These are phyloP conservation scores for Drosophila kambysellisi DNA, from an alignment of 2,888 invertebrate species.

Conservation along the genomic window DNA sequence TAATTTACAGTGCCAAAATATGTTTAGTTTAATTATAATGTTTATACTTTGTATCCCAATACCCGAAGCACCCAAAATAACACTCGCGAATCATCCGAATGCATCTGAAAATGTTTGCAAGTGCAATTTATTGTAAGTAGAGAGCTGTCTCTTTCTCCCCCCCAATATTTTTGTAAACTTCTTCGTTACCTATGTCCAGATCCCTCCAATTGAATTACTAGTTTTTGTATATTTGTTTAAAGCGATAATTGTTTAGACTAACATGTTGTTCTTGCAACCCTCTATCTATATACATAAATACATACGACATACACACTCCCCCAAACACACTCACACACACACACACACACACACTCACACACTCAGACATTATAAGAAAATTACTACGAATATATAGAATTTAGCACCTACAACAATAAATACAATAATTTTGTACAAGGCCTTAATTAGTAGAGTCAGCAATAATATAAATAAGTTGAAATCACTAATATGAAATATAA, in stretches of 20 bases:
- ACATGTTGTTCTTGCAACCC: conserved; percentile 44
- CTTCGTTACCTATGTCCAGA: conserved; percentile 37
- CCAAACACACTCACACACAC: conserved; percentile 2
- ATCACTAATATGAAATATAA: conserved; percentile 71
- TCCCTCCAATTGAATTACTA: conserved; percentile 28
- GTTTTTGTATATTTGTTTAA: conserved; percentile 62
- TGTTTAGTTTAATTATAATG: conserved; percentile 78
- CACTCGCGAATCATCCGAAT: conserved; percentile 56
- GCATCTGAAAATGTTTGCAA: conserved; percentile 59
- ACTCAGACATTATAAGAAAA: conserved; percentile 28
- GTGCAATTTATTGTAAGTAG: conserved; percentile 63
- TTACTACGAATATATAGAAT: conserved; percentile 69
- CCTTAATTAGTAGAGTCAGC: conserved; percentile 80
- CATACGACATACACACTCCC: conserved; percentile 21
- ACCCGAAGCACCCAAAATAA: conserved; percentile 23
- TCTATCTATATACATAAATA: conserved; percentile 17
- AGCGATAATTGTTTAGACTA: conserved; percentile 55
- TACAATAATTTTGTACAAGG: conserved; percentile 81
- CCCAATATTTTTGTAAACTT: conserved; percentile 46
- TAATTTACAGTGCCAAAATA: conserved; percentile 82
- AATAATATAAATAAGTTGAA: conserved; percentile 76
- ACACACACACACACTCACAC: conserved; percentile 20
- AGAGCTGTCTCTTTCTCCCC: not conserved
- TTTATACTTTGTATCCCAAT: conserved; percentile 40
- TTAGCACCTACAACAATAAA: conserved; percentile 69